Percentiles rank a stretch among this genome's conserved stretches.
phyloP scores from a whole-genome alignment of 2,888 invertebrate species.

The Papilio demoleus region DNA sequence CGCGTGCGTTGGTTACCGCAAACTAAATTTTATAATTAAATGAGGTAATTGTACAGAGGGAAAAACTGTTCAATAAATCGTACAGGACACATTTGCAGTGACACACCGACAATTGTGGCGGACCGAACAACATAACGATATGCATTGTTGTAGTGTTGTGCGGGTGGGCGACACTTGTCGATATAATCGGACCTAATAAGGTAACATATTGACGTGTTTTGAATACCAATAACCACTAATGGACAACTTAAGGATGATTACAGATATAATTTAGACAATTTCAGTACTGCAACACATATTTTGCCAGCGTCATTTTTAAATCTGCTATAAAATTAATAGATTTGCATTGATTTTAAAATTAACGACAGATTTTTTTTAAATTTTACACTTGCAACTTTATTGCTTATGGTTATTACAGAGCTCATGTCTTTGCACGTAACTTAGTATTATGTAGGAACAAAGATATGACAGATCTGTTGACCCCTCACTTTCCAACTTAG shows the following conservation, averaged over 20 bases:
- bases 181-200: slow-evolving; percentile 31
- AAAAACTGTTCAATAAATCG: slow-evolving; percentile 47
- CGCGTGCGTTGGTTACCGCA: slow-evolving; percentile 28
- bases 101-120: slow-evolving; percentile 53
- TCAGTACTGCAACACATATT: neutral
- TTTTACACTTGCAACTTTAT: too few relatives aligned
- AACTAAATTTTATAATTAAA: slow-evolving; percentile 45
- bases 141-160: slow-evolving; percentile 51
- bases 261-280: neutral
- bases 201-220: slow-evolving; percentile 22
- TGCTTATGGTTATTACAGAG: too few relatives aligned
- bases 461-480: too few relatives aligned
- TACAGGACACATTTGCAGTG: slow-evolving; percentile 47
- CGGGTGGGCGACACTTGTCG: slow-evolving; percentile 35
- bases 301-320: neutral
- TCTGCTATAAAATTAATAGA: too few relatives aligned
- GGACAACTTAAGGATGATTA: neutral
- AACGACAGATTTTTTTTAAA: too few relatives aligned
- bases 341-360: too few relatives aligned
- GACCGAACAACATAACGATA: slow-evolving; percentile 50
- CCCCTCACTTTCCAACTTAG: too few relatives aligned
- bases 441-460: too few relatives aligned
- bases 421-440: too few relatives aligned
- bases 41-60: slow-evolving; percentile 44
- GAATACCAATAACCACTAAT: slow-evolving; percentile 32